These are phyloP conservation scores for Percopsis transmontana DNA, from an alignment of 2,113 vertebrate genomes.

Conservation along the genomic window DNA sequence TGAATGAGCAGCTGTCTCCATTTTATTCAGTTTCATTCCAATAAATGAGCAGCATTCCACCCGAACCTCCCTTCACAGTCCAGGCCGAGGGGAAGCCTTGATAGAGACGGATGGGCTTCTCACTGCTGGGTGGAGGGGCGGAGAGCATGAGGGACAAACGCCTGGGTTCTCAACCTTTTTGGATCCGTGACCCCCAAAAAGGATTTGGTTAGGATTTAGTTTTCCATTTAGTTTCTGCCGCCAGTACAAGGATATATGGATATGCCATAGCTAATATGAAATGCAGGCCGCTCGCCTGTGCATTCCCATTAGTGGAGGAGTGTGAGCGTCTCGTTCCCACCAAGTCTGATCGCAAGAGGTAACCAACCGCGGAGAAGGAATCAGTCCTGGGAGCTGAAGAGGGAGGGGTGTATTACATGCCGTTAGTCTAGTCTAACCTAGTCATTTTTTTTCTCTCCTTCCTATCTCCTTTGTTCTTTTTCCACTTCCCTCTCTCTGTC, in stretches of 20 bases:
- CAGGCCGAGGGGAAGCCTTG: conserved; percentile 38
- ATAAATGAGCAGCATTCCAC: conserved; percentile 77
- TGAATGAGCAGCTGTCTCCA: conserved; percentile 70
- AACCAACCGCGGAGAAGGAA: conserved; percentile 55
- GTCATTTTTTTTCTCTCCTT: not conserved
- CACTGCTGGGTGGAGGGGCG: conserved; percentile 3
- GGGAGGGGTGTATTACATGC: conserved; percentile 19
- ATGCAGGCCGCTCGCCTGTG: conserved; percentile 52
- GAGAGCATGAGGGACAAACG: not conserved
- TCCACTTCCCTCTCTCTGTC: not conserved
- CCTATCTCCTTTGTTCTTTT: not conserved
- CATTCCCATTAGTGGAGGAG: conserved; percentile 48
- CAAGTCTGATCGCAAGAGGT: conserved; percentile 41
- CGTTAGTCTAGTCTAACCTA: conserved; percentile 26
- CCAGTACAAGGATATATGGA: conserved; percentile 46
- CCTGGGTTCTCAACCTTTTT: not conserved
- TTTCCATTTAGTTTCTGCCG: conserved; percentile 48
- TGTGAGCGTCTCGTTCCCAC: conserved; percentile 44
- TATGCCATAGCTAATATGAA: conserved; percentile 55
- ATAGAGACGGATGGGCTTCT: conserved; percentile 70
- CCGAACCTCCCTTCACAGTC: conserved; percentile 67
- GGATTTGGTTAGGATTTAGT: too few relatives aligned
- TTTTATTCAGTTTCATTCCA: conserved; percentile 76
- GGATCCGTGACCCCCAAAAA: too few relatives aligned
- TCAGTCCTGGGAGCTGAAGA: conserved; percentile 23